Evolutionary conservation across 2,888 invertebrate species (phyloP).

Genomic region (Druceiella hillmani): DNA sequence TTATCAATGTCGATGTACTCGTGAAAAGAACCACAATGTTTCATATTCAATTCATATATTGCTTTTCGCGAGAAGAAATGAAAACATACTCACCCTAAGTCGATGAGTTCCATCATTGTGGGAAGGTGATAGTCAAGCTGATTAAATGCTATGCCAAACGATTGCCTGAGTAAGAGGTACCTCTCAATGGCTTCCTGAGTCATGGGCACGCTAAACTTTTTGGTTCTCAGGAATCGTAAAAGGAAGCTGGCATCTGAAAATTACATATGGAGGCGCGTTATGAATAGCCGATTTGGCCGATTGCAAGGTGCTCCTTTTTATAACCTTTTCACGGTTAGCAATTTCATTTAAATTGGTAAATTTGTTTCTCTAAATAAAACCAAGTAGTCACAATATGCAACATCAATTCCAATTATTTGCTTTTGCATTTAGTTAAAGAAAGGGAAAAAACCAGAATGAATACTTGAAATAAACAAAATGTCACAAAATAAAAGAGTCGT

Average conservation of each 20-base stretch:
- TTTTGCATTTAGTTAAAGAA: too few species aligned
- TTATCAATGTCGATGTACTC: constrained; percentile 17
- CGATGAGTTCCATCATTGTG: constrained; percentile 63
- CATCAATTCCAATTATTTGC: too few species aligned
- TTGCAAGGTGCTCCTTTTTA: neutral
- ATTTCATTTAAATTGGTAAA: too few species aligned
- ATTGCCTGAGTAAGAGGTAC: constrained; percentile 70
- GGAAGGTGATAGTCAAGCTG: constrained; percentile 67
- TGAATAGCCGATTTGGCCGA: neutral
- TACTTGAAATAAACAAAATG: too few species aligned
- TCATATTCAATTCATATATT: constrained; percentile 8
- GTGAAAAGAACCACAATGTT: constrained; percentile 16
- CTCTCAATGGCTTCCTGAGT: constrained; percentile 73
- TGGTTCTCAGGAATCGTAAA: constrained; percentile 70
- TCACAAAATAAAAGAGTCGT: too few species aligned
- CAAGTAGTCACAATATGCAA: too few species aligned
- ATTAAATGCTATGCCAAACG: constrained; percentile 69
- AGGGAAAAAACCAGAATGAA: too few species aligned
- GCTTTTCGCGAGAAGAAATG: neutral
- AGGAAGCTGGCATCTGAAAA: constrained; percentile 62
- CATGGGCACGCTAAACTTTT: constrained; percentile 76
- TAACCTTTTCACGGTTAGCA: neutral
- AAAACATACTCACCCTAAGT: constrained; percentile 56
- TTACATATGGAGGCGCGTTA: neutral
- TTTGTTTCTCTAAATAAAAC: too few species aligned